These are phyloP conservation scores for Podarcis muralis DNA, from an alignment of 2,113 vertebrate genomes.

Conservation along the genomic window DNA sequence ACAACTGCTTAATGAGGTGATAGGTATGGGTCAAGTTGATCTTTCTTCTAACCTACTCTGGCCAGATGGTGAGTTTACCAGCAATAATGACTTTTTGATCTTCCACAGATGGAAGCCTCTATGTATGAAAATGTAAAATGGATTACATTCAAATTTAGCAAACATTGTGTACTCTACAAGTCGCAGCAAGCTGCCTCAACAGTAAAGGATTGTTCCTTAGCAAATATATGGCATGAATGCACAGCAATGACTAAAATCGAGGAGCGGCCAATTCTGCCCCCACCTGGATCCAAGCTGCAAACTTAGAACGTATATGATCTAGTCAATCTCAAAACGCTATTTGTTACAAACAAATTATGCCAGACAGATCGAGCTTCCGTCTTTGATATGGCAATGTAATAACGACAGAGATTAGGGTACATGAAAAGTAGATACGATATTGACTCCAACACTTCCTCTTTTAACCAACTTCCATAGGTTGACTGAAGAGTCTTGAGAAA, in stretches of 20 bases:
- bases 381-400: background rate
- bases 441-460: background rate
- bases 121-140: background rate
- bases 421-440: background rate
- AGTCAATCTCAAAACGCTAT: background rate
- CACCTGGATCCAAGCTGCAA: constrained; percentile 1
- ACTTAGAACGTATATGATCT: background rate
- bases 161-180: background rate
- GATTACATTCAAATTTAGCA: background rate
- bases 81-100: constrained; percentile 10
- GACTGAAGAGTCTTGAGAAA: background rate
- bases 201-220: background rate
- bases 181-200: background rate
- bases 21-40: background rate
- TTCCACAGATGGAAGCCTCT: background rate
- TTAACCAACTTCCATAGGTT: background rate
- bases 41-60: background rate
- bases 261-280: background rate
- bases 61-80: background rate
- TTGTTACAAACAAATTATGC: constrained; percentile 1
- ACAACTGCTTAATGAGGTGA: constrained; percentile 5
- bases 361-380: background rate
- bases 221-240: background rate
- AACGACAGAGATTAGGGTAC: background rate
- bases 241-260: background rate